Conservation (phyloP, 2,888 invertebrate genomes). For the Esperia sulphurella region DNA sequence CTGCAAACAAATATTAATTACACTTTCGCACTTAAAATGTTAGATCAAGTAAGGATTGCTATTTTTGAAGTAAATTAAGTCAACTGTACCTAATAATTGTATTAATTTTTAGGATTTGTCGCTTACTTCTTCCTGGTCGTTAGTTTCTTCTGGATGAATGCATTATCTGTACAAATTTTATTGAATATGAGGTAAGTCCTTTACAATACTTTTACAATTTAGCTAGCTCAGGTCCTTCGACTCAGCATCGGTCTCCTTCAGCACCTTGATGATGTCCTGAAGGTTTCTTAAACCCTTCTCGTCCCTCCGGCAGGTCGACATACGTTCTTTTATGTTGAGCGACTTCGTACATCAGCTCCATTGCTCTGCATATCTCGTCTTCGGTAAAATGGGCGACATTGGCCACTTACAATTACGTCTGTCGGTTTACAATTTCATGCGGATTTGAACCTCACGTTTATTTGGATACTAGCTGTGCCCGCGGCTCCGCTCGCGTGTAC, state of each 20-base stretch:
- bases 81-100: neutral
- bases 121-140: conserved; percentile 79
- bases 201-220: too few relatives aligned
- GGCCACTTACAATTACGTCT: too few relatives aligned
- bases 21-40: too few relatives aligned
- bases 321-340: neutral
- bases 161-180: conserved; percentile 84
- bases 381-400: too few relatives aligned
- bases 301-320: neutral
- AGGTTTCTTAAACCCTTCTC: neutral
- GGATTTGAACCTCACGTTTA: too few relatives aligned
- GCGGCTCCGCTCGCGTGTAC: too few relatives aligned
- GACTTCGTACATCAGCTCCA: neutral
- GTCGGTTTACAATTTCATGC: too few relatives aligned
- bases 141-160: conserved; percentile 84
- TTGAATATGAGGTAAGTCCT: conserved; percentile 78
- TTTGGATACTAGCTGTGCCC: too few relatives aligned
- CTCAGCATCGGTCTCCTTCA: neutral
- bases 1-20: too few relatives aligned
- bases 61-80: neutral
- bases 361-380: neutral
- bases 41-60: too few relatives aligned
- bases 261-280: neutral
- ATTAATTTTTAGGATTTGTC: conserved; percentile 65
- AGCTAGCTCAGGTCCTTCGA: too few relatives aligned